phyloP scores from a whole-genome alignment of 2,797 vertebrate species.

The Lutra lutra region DNA sequence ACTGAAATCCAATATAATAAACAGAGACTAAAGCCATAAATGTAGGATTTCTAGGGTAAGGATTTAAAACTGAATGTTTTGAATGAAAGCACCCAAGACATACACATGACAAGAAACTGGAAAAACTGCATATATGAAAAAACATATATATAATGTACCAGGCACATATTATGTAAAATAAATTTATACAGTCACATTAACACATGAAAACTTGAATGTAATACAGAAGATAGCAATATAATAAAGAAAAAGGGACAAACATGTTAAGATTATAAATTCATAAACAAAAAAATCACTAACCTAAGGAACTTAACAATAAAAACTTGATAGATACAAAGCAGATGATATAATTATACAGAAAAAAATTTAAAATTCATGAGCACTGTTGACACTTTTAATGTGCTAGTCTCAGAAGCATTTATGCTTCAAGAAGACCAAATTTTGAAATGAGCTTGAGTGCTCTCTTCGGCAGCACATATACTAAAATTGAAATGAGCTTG shows the following conservation, averaged over 20 bases:
- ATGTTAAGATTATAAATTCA: background rate
- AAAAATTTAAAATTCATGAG: background rate
- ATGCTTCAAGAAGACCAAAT: background rate
- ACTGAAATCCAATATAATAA: background rate
- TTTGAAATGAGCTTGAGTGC: background rate
- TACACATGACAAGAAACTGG: background rate
- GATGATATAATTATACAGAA: background rate
- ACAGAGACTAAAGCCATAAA: background rate
- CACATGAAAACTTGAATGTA: background rate
- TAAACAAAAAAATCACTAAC: background rate
- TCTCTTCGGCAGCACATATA: too few species aligned
- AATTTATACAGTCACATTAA: background rate
- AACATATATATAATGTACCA: background rate
- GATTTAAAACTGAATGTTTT: background rate
- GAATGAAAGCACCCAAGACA: background rate
- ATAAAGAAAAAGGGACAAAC: background rate
- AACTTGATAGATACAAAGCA: background rate
- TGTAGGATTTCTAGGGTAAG: background rate
- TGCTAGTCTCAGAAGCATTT: background rate
- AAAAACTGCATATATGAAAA: background rate
- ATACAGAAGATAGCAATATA: background rate
- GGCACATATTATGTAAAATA: background rate
- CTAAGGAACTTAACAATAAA: background rate
- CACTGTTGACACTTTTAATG: background rate
- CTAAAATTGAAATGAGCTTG: background rate